These are phyloP conservation scores for Nothocercus julius DNA, from an alignment of 2,113 vertebrate species.

Conservation along the genomic window DNA sequence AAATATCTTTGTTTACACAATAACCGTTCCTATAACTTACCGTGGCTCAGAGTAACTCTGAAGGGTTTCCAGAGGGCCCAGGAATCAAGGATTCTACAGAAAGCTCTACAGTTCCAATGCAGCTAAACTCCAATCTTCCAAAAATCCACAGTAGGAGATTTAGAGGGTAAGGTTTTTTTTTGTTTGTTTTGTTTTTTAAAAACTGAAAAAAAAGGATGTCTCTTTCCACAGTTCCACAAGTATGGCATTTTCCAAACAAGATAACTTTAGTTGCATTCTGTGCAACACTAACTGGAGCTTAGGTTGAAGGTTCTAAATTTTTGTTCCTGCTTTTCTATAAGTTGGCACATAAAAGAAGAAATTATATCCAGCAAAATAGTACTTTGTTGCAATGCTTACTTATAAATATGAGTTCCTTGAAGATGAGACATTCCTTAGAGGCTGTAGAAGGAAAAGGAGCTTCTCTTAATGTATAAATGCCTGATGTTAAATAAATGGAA, in stretches of 20 bases:
- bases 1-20: conserved; percentile 8
- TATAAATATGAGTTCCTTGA: background rate
- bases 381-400: background rate
- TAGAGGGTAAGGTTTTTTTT: conserved; percentile 87
- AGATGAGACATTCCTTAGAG: fast-evolving
- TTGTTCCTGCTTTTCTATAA: background rate
- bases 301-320: background rate
- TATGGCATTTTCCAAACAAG: background rate
- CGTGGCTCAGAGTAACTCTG: background rate
- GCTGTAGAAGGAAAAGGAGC: background rate
- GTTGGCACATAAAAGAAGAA: background rate
- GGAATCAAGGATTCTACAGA: conserved; percentile 26
- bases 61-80: background rate
- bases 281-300: background rate
- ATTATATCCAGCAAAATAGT: background rate
- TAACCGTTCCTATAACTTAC: background rate
- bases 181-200: too few species aligned
- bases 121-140: conserved; percentile 49
- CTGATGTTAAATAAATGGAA: background rate
- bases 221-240: background rate
- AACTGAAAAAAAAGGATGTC: background rate
- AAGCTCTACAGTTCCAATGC: background rate
- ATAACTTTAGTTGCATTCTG: background rate
- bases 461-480: background rate
- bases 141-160: conserved; percentile 97